Conservation (phyloP, 2,797 vertebrate genomes). For the Monodelphis domestica region DNA sequence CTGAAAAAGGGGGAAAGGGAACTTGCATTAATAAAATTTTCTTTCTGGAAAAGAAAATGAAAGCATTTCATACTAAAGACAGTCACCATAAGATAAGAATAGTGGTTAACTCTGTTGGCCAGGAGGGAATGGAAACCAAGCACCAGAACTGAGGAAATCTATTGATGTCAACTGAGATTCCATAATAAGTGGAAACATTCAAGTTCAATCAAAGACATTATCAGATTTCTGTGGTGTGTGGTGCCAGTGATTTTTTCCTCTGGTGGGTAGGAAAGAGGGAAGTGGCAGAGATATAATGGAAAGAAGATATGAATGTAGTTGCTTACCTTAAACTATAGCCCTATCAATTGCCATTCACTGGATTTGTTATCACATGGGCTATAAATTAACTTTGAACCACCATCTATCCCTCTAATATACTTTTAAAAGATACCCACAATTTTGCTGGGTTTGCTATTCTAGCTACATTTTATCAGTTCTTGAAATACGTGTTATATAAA, state of each 20-base stretch:
- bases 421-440: not conserved
- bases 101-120: conserved; percentile 16
- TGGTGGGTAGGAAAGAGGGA: not conserved
- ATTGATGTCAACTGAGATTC: conserved; percentile 12
- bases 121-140: conserved; percentile 3
- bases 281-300: not conserved
- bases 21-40: conserved; percentile 11
- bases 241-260: not conserved
- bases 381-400: conserved; percentile 5
- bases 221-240: not conserved
- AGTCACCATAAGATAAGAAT: not conserved
- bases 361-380: not conserved
- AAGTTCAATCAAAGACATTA: not conserved
- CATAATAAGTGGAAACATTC: not conserved
- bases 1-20: not conserved
- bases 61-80: conserved; percentile 21
- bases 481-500: not conserved
- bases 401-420: no score
- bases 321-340: not conserved
- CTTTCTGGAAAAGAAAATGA: conserved; percentile 29
- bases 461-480: not conserved
- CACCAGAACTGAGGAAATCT: conserved; percentile 14
- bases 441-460: not conserved
- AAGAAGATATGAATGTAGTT: not conserved
- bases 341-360: not conserved